Base-by-base conservation (phyloP, 2,113 vertebrate species). In the Clarias gariepinus region DNA sequence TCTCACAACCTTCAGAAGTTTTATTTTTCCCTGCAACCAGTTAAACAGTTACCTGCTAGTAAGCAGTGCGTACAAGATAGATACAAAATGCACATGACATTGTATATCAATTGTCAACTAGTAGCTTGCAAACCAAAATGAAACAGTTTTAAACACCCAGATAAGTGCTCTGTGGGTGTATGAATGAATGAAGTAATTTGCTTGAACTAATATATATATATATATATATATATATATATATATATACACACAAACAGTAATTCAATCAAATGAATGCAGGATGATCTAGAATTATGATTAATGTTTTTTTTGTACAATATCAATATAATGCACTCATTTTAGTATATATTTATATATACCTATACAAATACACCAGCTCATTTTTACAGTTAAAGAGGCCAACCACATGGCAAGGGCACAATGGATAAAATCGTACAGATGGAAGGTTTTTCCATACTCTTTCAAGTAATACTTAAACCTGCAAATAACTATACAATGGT, bases 11-110 rank as follows among this genome's bases (percentile, higher is more conserved):
- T 90, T 97, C 97, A 89, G 91, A 90, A 69, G 90, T 91, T 89
- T 94, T 97, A 85, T 88, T 93, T 95, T 98, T 97, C 92, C 97
- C 98, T 99, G 76, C 0, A 86, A 74, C 82, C 52, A 60, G 16
- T 36, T 84, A 28, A 73, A 58, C 23, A 25, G 55, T 33, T 55
- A 8, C n/a, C 23, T 16, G 16, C 15, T 16, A 69, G 18, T 0
- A 2, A 53, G 64, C 78, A 61, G 78, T 41, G 57, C 61, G 57
- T 41, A 81, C 33, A 61, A 61, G 57, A 60, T 3, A 36, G 18
- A 9, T 47, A 47, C 47, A 47, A 47, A 1, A 79, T 57, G 13
- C n/a, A 60, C 11, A 80, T 60, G 23, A 80, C 57, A 23, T 23
- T 23, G n/a, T 58, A 60, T 57, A 80, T 57, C 2, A 33, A 58